Evolutionary conservation across 2,113 vertebrate species (phyloP).

Genomic region (Sebastes schlegelii): DNA sequence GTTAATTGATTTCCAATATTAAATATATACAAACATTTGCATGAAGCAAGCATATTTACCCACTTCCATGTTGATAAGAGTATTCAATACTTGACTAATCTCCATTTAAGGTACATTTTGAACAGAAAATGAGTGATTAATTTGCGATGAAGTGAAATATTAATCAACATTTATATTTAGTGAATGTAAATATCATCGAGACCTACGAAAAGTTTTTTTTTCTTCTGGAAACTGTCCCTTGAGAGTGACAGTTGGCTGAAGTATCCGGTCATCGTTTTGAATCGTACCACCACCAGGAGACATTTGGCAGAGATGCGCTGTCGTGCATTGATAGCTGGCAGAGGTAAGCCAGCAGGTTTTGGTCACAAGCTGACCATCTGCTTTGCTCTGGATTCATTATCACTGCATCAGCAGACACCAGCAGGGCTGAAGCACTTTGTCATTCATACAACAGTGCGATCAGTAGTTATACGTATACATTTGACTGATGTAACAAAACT

Average conservation of each 20-base stretch:
- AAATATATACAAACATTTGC: no score
- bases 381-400: slow-evolving; percentile 62
- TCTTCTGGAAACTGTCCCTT: background rate
- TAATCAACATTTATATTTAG: background rate
- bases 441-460: background rate
- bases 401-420: slow-evolving; percentile 36
- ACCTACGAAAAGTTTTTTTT: background rate
- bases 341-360: slow-evolving; percentile 51
- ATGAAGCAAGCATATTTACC: no score
- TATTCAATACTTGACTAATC: no score
- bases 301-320: slow-evolving; percentile 50
- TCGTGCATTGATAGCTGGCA: slow-evolving; percentile 54
- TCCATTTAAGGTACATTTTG: no score
- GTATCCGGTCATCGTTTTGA: slow-evolving; percentile 11
- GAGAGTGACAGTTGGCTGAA: slow-evolving; percentile 22
- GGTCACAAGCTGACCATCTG: slow-evolving; percentile 76
- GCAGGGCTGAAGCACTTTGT: slow-evolving; percentile 27
- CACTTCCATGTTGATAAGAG: no score
- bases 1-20: no score
- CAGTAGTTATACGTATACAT: background rate
- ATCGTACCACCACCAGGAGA: slow-evolving; percentile 17
- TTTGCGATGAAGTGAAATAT: background rate
- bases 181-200: background rate
- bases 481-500: slow-evolving; percentile 2
- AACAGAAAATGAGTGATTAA: no score